phyloP scores from a whole-genome alignment of 2,113 vertebrate species.

The Platichthys stellatus region DNA sequence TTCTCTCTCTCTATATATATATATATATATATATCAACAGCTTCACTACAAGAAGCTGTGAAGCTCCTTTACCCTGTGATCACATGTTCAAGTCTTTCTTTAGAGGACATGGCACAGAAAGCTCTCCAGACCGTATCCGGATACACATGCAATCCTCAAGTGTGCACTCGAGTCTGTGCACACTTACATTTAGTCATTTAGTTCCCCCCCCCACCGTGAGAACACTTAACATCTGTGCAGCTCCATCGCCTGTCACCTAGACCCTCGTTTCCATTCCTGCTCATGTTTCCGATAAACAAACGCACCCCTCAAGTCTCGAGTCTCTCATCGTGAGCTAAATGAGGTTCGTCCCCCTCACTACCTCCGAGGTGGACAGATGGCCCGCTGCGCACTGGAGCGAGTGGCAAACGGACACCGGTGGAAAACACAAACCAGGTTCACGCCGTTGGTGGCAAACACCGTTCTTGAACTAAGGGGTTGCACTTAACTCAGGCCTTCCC shows the following conservation, averaged over 20 bases:
- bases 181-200: background rate
- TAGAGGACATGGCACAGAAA: background rate
- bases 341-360: slow-evolving; percentile 21
- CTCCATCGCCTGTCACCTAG: slow-evolving; percentile 42
- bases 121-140: background rate
- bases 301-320: background rate
- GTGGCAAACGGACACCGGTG: slow-evolving; percentile 17
- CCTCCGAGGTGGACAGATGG: slow-evolving; percentile 54
- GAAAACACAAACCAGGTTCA: slow-evolving; percentile 25
- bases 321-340: slow-evolving; percentile 3
- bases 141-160: background rate
- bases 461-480: slow-evolving; percentile 19
- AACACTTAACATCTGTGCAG: slow-evolving; percentile 36
- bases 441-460: slow-evolving; percentile 3
- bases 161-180: background rate
- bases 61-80: background rate
- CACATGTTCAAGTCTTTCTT: background rate
- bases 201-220: background rate
- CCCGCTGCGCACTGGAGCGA: slow-evolving; percentile 18
- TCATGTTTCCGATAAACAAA: slow-evolving; percentile 55
- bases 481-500: background rate
- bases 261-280: slow-evolving; percentile 45
- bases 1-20: too few species aligned
- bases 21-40: too few species aligned
- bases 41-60: too few species aligned